phyloP scores from a whole-genome alignment of 2,888 invertebrate genomes.

The Platerodrilus igneus region DNA sequence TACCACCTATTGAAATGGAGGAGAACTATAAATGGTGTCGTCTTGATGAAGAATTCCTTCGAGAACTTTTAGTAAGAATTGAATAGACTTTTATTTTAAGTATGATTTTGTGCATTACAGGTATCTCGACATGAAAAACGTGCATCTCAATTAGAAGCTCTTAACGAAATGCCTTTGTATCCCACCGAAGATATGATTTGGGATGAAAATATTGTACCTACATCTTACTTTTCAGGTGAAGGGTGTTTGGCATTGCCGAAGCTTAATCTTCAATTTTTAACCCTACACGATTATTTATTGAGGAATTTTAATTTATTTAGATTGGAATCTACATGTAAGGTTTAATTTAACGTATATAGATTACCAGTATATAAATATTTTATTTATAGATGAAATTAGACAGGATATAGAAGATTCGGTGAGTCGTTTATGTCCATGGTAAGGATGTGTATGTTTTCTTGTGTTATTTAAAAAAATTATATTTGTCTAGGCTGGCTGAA shows the following conservation, averaged over 20 bases:
- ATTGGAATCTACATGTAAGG: conserved; percentile 94
- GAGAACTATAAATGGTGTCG: conserved; percentile 69
- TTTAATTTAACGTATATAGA: too few species aligned
- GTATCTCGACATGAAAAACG: conserved; percentile 82
- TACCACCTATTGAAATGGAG: conserved; percentile 70
- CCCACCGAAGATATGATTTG: conserved; percentile 97
- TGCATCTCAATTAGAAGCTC: conserved; percentile 85
- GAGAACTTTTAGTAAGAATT: conserved; percentile 73
- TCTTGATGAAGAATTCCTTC: conserved; percentile 73
- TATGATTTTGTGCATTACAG: conserved; percentile 42
- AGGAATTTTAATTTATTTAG: conserved; percentile 97
- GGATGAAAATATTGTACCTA: conserved; percentile 98
- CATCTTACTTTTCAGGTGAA: conserved; percentile 95
- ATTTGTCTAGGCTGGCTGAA: conserved; percentile 67
- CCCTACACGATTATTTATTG: conserved; percentile 94
- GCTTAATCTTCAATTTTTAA: conserved; percentile 95
- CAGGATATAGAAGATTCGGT: conserved; percentile 98
- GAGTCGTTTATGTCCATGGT: conserved; percentile 92
- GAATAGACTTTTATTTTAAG: conserved; percentile 1
- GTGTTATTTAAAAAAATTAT: background rate
- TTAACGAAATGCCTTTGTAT: conserved; percentile 98
- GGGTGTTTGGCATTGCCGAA: conserved; percentile 95
- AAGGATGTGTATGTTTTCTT: conserved; percentile 37
- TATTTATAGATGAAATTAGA: conserved; percentile 84
- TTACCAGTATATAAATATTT: conserved; percentile 6